Evolutionary conservation across 2,888 invertebrate species (phyloP), one percentile per base, ranked within the genome.

Genomic region (Argynnis bischoffii): DNA sequence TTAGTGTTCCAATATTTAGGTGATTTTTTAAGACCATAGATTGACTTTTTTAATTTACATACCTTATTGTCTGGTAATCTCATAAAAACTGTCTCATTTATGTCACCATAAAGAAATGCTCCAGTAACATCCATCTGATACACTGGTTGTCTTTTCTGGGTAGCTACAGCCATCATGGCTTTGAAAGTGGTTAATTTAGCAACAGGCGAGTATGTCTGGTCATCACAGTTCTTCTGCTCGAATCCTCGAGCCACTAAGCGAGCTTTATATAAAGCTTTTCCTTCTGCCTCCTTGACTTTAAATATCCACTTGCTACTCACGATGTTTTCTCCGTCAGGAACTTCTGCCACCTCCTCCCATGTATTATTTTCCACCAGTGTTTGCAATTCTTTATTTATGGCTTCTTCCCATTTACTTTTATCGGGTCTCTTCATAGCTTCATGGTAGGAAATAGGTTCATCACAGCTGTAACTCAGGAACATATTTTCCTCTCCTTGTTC

Each of bases 241-340:
- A 76, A 74, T 1, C 74, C 74, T 46, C 71, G 59, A 2, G 74
- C 74, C 13, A 74, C 72, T 16, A 74, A 57, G 13, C 73, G 65
- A 35, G 74, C 18, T 18, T 18, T 18, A 18, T 18, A 18, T 2
- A 18, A 18, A 18, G 18, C 18, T 18, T 18, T 18, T 18, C 18
- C 75, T 54, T 73, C 73, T 16, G 47, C 35, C 6, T 63, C 47
- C 65, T 75, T 77, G 1, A 71, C 59, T 60, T 71, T 74, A 64
- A 76, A 77, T 2, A 76, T 72, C 76, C 76, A 78, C 47, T 76
- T 76, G n/a, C 69, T 72, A 67, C 69, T 70, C 15, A 76, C 54
- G 1, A 59, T 57, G 11, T 74, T 72, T 55, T 15, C 47, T 55
- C 35, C 54, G n/a, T 21, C 55, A 16, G 73, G 66, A 63, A 35